These are phyloP conservation scores for Tringa solitaria DNA, from an alignment of 2,113 vertebrate genomes.

Conservation along the genomic window DNA sequence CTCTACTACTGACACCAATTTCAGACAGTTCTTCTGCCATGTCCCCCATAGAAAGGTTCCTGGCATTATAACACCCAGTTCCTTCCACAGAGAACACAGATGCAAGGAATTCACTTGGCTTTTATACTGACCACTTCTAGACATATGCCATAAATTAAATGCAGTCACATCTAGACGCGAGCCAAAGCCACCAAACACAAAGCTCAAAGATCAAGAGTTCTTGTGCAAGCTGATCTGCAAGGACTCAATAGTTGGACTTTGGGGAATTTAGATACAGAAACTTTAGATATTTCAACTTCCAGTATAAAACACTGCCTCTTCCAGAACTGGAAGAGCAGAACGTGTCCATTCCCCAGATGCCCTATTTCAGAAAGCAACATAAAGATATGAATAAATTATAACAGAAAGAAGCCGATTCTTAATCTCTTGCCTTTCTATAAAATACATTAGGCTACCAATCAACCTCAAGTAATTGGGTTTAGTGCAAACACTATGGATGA, in stretches of 20 bases:
- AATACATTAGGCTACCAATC: neutral
- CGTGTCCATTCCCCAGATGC: neutral
- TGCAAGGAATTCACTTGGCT: neutral
- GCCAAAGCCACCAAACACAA: neutral
- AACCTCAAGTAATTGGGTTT: neutral
- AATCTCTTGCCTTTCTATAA: neutral
- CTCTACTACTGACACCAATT: neutral
- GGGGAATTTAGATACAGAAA: neutral
- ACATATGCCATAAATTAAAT: neutral
- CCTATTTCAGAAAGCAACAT: neutral
- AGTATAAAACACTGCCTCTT: neutral
- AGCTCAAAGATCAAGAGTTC: neutral
- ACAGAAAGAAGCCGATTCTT: neutral
- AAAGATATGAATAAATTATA: neutral
- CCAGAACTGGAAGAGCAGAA: neutral
- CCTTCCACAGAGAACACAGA: slow-evolving; percentile 8
- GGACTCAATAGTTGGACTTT: neutral
- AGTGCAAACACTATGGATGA: neutral
- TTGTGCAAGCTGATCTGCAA: neutral
- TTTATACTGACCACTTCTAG: neutral
- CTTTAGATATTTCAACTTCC: neutral
- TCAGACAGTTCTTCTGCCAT: neutral
- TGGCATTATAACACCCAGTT: neutral
- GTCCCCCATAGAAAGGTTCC: neutral
- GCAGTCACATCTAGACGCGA: neutral